Conservation (phyloP, 2,888 invertebrate genomes). For the Callinectes sapidus region DNA sequence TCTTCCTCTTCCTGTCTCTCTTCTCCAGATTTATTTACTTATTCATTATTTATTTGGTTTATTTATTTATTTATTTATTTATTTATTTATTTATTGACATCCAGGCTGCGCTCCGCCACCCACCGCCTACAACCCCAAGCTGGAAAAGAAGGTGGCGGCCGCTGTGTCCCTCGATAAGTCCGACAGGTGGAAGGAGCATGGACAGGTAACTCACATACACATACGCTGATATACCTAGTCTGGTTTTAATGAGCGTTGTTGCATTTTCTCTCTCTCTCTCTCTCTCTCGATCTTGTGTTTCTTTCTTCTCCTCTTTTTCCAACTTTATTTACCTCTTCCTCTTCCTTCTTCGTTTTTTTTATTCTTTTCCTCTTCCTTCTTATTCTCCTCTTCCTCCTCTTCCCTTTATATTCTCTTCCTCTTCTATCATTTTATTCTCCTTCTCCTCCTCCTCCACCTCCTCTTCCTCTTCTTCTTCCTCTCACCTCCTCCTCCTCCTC, state of each 20-base stretch:
- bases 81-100: background rate
- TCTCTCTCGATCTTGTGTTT: too few species aligned
- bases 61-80: background rate
- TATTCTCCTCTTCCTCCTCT: background rate
- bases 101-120: slow-evolving; percentile 72
- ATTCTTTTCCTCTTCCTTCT: background rate
- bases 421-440: background rate
- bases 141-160: background rate
- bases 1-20: too few species aligned
- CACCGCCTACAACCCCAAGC: slow-evolving; percentile 69
- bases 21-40: background rate
- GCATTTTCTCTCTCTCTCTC: too few species aligned
- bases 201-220: slow-evolving; percentile 47
- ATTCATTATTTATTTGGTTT: background rate
- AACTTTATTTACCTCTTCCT: too few species aligned
- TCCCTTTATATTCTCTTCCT: too few species aligned
- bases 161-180: slow-evolving; percentile 57
- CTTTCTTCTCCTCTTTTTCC: too few species aligned
- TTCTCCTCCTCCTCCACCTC: background rate
- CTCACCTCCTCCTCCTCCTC: too few species aligned
- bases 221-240: too few species aligned
- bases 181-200: slow-evolving; percentile 57
- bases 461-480: background rate
- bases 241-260: too few species aligned
- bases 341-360: too few species aligned